Base-by-base conservation (phyloP, 1,140 invertebrate species). In the Drosophila takahashii region DNA sequence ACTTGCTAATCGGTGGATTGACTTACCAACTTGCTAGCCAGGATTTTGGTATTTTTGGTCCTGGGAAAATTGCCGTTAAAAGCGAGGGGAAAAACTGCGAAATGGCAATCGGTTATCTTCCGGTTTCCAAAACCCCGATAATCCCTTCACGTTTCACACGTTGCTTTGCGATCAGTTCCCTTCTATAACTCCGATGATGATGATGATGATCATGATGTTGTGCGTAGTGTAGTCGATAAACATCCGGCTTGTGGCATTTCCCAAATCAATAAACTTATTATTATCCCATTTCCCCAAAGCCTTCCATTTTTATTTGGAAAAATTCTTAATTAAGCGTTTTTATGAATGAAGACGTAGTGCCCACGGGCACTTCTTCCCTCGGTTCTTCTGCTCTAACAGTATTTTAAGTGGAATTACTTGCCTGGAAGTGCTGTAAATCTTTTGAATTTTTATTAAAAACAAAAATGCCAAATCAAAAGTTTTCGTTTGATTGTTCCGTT, bases 391-490 rank as follows among this genome's bases (percentile, higher is more conserved):
- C 37, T 56, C 75, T 83, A 83, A 80, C 71, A 89, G 67, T 60
- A 84, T 61, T 84, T 87, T 87, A 87, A 87, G 84, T 89, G 79
- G 84, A 87, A 86, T 76, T 86, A 86, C 83, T 79, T 76, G 81
- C 16, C 50, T 16, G 29, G 64, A 39, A 48, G 65, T 48, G 45
- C 60, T 86, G 79, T 86, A 87, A 87, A 87, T 89, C 84, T 89
- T 87, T 87, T 77, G 84, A 89, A 84, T 87, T 87, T 87, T 87
- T 89, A 89, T 87, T 83, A 57, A 87, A 87, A 87, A 87, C 79
- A 87, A 89, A 77, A 83, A 73, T 26, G 37, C 59, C 54, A 73
- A 77, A 62, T 74, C 48, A 70, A 81, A 80, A 76, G 69, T 75
- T 89, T 89, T 84, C 77, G 67, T 87, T 87, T 87, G 84, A 84